A percentile compares a stretch with the other conserved stretches of the same genome.
phyloP scores from a whole-genome alignment of 2,888 invertebrate genomes.

The Leptothorax acervorum region DNA sequence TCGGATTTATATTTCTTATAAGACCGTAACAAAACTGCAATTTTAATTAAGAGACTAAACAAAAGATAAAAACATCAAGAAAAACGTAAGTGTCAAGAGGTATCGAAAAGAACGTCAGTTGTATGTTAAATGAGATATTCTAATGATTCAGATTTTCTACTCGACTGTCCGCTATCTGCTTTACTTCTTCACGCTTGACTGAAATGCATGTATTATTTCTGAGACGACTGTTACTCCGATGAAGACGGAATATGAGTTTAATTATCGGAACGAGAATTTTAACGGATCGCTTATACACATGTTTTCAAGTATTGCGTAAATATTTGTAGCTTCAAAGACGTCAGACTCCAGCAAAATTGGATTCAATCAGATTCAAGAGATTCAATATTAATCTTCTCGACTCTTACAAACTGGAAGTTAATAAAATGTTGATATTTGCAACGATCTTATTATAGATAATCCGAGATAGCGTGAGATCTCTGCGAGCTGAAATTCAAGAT shows the following conservation, averaged over 20 bases:
- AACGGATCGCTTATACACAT: background rate
- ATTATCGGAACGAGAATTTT: slow-evolving; percentile 6
- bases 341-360: background rate
- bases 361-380: slow-evolving; percentile 4
- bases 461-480: slow-evolving; percentile 2
- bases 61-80: background rate
- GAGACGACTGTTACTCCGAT: background rate
- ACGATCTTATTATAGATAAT: slow-evolving; percentile 24
- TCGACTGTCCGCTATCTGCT: background rate
- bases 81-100: background rate
- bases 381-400: slow-evolving; percentile 14
- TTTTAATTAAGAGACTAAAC: background rate
- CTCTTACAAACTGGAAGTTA: background rate
- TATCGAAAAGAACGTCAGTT: background rate
- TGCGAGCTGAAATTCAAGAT: slow-evolving; percentile 22
- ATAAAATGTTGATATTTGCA: background rate
- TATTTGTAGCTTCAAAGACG: background rate
- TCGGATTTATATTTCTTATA: background rate
- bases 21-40: background rate
- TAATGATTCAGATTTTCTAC: background rate
- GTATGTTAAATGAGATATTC: background rate
- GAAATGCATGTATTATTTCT: background rate
- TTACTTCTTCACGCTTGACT: background rate
- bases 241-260: background rate
- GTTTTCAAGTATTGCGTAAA: background rate